Evolutionary conservation across 2,888 invertebrate genomes (phyloP).

Genomic region (Cataglyphis altisquamis): DNA sequence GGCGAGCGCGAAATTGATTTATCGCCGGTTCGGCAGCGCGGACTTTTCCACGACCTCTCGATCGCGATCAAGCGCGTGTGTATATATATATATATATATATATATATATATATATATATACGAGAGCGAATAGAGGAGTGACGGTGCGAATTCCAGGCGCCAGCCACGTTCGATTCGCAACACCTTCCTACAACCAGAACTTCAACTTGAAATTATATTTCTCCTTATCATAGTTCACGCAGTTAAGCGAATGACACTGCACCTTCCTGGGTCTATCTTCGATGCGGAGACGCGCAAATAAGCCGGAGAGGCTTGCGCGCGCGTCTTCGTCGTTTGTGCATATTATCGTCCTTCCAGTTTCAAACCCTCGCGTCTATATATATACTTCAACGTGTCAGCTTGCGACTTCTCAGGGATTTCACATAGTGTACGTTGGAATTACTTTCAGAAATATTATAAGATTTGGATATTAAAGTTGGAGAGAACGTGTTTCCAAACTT

Average conservation of each 20-base stretch:
- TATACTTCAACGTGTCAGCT: slow-evolving; percentile 42
- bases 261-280: slow-evolving; percentile 54
- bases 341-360: slow-evolving; percentile 53
- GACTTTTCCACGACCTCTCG: slow-evolving; percentile 56
- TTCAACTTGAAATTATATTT: slow-evolving; percentile 56
- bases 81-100: slow-evolving; percentile 4
- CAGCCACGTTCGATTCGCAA: slow-evolving; percentile 54
- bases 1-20: slow-evolving; percentile 48
- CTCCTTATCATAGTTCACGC: slow-evolving; percentile 57
- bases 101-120: neutral
- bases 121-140: slow-evolving; percentile 54
- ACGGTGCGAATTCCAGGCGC: slow-evolving; percentile 55
- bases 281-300: slow-evolving; percentile 51
- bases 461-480: neutral
- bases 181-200: slow-evolving; percentile 57
- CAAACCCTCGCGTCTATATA: slow-evolving; percentile 35
- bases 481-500: neutral
- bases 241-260: slow-evolving; percentile 57
- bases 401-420: slow-evolving; percentile 38
- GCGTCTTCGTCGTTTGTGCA: slow-evolving; percentile 52
- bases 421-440: slow-evolving; percentile 7
- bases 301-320: slow-evolving; percentile 38
- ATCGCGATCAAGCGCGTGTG: slow-evolving; percentile 32
- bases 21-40: slow-evolving; percentile 37
- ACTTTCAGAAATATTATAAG: slow-evolving; percentile 23